phyloP scores from a whole-genome alignment of 2,113 vertebrate genomes.

The Oreotrochilus melanogaster region DNA sequence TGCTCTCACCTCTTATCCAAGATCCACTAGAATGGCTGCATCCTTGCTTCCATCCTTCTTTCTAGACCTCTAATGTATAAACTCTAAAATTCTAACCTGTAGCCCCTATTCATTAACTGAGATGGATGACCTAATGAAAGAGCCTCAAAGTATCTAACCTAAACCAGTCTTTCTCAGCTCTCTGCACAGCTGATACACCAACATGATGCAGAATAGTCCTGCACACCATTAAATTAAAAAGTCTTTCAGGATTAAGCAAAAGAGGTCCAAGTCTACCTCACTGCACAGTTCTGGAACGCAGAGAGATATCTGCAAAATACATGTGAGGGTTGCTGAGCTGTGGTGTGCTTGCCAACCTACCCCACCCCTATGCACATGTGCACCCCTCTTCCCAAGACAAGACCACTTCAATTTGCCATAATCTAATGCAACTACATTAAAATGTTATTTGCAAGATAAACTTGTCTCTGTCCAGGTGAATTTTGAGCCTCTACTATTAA shows the following conservation, averaged over 20 bases:
- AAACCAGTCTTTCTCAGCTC: neutral
- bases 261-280: neutral
- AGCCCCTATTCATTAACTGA: too few relatives aligned
- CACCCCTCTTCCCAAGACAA: neutral
- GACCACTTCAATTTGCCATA: neutral
- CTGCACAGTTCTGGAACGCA: neutral
- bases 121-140: neutral
- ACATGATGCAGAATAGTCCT: fast-evolving
- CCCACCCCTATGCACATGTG: fast-evolving
- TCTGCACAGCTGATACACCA: neutral
- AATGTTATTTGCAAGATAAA: neutral
- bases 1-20: neutral
- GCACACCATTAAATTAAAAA: neutral
- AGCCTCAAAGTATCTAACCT: neutral
- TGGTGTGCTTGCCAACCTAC: neutral
- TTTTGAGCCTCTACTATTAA: neutral
- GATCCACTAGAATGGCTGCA: neutral
- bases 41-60: neutral
- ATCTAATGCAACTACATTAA: neutral
- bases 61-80: neutral
- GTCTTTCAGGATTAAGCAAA: neutral
- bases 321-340: neutral
- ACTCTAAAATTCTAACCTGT: neutral
- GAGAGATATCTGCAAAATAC: neutral
- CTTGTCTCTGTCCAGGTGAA: too few relatives aligned